Percentiles rank a stretch among this genome's conserved stretches.
phyloP scores from a whole-genome alignment of 1,140 invertebrate species.

The Caenorhabditis remanei region DNA sequence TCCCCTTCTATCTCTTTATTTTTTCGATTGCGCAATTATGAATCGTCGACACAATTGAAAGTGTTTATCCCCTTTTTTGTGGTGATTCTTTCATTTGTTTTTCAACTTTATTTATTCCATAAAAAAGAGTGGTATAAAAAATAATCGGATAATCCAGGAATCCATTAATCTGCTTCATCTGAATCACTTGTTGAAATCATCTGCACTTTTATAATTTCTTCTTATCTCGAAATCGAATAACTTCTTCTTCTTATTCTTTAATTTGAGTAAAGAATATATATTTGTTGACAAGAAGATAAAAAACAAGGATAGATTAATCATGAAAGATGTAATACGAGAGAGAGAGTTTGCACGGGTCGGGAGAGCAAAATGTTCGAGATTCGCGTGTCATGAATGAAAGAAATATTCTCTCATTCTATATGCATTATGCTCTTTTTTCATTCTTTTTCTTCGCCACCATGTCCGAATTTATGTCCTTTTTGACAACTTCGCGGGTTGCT shows the following conservation, averaged over 20 bases:
- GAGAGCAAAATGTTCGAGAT: conserved; percentile 14
- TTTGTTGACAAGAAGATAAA: conserved; percentile 22
- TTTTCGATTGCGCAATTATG: conserved; percentile 47
- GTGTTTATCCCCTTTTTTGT: background rate
- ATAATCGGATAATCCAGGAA: conserved; percentile 38
- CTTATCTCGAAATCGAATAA: background rate
- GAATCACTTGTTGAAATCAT: conserved; percentile 35
- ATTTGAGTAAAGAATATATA: background rate
- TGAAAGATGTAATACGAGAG: conserved; percentile 24
- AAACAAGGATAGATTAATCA: conserved; percentile 28
- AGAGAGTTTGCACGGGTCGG: background rate
- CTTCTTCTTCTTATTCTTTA: background rate
- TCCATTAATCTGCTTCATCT: background rate
- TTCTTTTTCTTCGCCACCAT: background rate
- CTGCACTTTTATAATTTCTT: conserved; percentile 6
- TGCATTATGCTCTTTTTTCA: conserved; percentile 24
- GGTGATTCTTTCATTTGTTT: background rate
- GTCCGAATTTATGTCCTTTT: conserved; percentile 1
- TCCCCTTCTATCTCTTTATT: background rate
- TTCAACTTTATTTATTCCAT: conserved; percentile 16
- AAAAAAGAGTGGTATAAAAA: background rate
- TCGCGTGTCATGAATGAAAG: conserved; percentile 5
- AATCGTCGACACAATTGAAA: background rate
- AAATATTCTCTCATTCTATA: conserved; percentile 22
- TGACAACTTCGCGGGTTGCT: background rate